Evolutionary conservation across 1,140 invertebrate genomes (phyloP).

Genomic region (Neodiprion virginianus): DNA sequence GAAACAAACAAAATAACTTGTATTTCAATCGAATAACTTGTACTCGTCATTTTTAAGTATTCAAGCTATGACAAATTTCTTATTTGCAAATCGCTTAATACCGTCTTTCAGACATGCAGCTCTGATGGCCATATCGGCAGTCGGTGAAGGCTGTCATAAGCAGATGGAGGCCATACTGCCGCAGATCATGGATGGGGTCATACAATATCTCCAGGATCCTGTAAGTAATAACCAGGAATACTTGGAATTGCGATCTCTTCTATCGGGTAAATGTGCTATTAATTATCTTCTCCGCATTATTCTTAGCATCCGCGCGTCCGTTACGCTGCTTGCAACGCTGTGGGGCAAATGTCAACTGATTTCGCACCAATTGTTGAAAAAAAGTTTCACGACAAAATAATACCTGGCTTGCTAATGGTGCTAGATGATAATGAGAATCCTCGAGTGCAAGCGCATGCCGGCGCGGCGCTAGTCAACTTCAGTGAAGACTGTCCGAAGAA

Average conservation of each 20-base stretch:
- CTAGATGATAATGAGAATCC: conserved; percentile 92
- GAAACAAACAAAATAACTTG: conserved; percentile 1
- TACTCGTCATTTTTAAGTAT: conserved; percentile 30
- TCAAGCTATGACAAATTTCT: conserved; percentile 39
- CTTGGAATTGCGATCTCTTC: conserved; percentile 34
- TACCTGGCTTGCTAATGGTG: conserved; percentile 89
- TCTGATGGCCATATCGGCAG: conserved; percentile 97
- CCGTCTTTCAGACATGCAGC: conserved; percentile 81
- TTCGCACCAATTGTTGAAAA: conserved; percentile 97
- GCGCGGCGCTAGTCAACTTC: conserved; percentile 98
- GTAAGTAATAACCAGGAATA: conserved; percentile 61
- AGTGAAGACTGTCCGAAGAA: conserved; percentile 98
- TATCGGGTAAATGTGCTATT: conserved; percentile 23
- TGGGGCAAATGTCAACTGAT: conserved; percentile 99
- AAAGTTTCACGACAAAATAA: conserved; percentile 95
- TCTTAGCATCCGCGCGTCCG: conserved; percentile 87
- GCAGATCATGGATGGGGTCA: conserved; percentile 88
- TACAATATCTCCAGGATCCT: conserved; percentile 89
- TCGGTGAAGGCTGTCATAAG: conserved; percentile 97
- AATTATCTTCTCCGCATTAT: conserved; percentile 27
- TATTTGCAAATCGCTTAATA: conserved; percentile 7
- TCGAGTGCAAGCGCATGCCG: conserved; percentile 91
- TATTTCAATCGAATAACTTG: conserved; percentile 29
- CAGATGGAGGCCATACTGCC: conserved; percentile 95
- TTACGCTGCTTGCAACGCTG: conserved; percentile 98